Base-by-base conservation (phyloP, 1,140 invertebrate species). In the Plectrocnemia conspersa region DNA sequence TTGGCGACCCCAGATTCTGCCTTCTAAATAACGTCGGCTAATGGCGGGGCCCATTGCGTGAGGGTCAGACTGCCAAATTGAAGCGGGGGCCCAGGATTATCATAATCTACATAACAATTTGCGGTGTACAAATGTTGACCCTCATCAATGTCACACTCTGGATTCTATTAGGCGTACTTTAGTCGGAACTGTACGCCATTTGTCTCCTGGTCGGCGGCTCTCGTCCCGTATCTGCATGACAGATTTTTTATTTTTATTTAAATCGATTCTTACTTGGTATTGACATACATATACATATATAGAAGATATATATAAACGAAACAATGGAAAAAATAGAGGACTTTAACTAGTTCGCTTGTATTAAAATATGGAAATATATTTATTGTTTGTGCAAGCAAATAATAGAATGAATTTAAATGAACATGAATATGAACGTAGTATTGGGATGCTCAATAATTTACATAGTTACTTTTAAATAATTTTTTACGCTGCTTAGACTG, bases 101-200 rank as follows among this genome's bases (percentile, higher is more conserved):
- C 55, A 58, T 61, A 61, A 61, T 61, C 59, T 61, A 58, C 59
- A 61, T 61, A 61, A 61, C 59, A 61, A 61, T 61, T 61, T 61
- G 59, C 48, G 59, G 59, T 53, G 52, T 58, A 61, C 59, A 55
- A 61, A 61, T 61, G 59, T 55, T 61, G 55, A 61, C 59, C 59
- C 59, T 61, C 48, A 55, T 61, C 59, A 61, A 58, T 58, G 59
- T 61, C 59, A 58, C 52, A 55, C 52, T 54, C 47, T 55, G 54
- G 55, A 58, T 54, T 58, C 59, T 57, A 57, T 57, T 57, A 54
- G 55, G 59, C 40, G 33, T 33, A 32, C 16, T 24, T 19, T 42
- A 22, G 16, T 42, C 15, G 40, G 21, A 18, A 42, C 24, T 15
- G 18, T 35, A 25, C 32, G 47, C 47, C 47, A 50, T 50, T 50